phyloP scores from a whole-genome alignment of 2,113 vertebrate species.

The Phycodurus eques region DNA sequence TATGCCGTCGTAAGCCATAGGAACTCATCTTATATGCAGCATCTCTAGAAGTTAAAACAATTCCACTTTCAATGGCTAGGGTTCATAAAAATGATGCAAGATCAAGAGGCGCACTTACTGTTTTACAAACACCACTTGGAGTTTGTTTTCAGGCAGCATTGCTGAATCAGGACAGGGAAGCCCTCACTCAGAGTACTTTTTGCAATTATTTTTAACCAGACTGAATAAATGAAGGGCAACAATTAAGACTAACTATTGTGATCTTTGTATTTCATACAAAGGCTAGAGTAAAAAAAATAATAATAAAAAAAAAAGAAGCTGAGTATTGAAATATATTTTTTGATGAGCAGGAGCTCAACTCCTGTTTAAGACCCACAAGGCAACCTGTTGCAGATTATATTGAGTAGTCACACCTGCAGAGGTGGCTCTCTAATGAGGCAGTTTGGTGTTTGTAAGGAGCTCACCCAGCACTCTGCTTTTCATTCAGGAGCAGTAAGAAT shows the following conservation, averaged over 20 bases:
- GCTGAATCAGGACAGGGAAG: constrained; percentile 7
- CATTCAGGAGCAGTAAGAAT: neutral
- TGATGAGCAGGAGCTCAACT: constrained; percentile 8
- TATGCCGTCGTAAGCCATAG: constrained; percentile 52
- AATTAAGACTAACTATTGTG: neutral
- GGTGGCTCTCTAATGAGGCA: constrained; percentile 36
- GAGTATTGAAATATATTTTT: constrained; percentile 18
- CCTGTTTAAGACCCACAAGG: constrained; percentile 10
- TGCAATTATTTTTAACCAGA: neutral
- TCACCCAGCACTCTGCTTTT: neutral
- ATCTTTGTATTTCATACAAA: constrained; percentile 17
- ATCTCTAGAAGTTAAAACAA: constrained; percentile 34
- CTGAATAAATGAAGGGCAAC: neutral
- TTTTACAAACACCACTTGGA: constrained; percentile 16
- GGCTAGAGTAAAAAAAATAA: neutral
- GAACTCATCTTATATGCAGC: constrained; percentile 45
- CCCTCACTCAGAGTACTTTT: constrained; percentile 1
- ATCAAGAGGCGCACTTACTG: constrained; percentile 36
- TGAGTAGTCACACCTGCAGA: constrained; percentile 56
- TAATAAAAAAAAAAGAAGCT: neutral
- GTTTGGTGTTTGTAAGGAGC: neutral
- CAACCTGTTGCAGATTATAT: constrained; percentile 35
- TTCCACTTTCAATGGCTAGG: neutral
- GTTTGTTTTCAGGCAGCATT: constrained; percentile 22
- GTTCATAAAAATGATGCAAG: neutral